These are phyloP conservation scores for Stegodyphus dumicola DNA, from an alignment of 1,140 invertebrate genomes.

Conservation along the genomic window DNA sequence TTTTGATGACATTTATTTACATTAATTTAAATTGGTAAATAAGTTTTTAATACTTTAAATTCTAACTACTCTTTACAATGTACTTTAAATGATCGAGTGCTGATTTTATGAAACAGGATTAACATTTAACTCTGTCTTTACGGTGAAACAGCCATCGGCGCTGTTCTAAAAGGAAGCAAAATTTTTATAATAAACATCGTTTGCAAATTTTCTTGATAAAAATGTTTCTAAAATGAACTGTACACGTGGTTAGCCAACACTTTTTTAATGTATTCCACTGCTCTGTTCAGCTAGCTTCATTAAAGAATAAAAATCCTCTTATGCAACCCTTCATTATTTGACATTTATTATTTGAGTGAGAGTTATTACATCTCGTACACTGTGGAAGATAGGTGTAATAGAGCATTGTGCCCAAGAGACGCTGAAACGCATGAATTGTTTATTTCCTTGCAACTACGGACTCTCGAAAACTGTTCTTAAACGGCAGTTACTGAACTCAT, in stretches of 20 bases:
- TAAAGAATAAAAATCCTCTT: not conserved
- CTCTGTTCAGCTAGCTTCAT: not conserved
- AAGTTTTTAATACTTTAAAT: not conserved
- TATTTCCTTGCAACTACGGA: not conserved
- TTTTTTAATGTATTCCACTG: not conserved
- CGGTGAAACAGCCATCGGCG: not conserved
- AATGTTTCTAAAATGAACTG: conserved; percentile 20
- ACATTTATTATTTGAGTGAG: not conserved
- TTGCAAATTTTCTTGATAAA: conserved; percentile 10
- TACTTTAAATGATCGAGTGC: not conserved
- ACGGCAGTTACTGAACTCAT: conserved; percentile 62
- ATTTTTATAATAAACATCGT: not conserved
- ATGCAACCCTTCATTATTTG: not conserved
- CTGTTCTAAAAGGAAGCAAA: not conserved
- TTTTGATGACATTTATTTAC: conserved; percentile 35
- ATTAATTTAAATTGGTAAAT: conserved; percentile 9
- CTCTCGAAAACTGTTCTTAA: conserved; percentile 1
- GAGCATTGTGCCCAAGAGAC: not conserved
- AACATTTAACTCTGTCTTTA: not conserved
- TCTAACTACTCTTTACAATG: not conserved
- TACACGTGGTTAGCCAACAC: conserved; percentile 2
- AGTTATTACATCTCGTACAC: not conserved
- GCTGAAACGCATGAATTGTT: not conserved
- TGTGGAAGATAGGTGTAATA: not conserved
- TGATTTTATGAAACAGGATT: not conserved